phyloP scores from a whole-genome alignment of 2,888 invertebrate species.

The Allophyes oxyacanthae region DNA sequence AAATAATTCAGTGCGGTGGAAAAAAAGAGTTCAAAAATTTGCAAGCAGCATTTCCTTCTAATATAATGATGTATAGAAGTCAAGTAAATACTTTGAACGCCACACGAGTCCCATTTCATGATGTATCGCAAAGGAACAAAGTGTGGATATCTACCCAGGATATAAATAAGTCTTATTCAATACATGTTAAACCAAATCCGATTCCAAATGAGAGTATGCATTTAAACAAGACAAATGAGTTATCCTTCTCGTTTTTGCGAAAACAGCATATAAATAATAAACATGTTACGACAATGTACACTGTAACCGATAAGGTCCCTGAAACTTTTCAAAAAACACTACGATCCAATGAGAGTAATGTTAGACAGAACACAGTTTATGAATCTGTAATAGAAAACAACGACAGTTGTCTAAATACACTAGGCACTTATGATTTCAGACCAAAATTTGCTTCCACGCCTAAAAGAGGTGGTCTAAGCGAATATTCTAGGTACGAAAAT shows the following conservation, averaged over 20 bases:
- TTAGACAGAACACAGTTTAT: conserved; percentile 3
- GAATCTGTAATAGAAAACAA: conserved; percentile 8
- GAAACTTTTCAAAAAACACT: conserved; percentile 23
- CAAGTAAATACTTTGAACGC: conserved; percentile 4
- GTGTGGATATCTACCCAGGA: neutral
- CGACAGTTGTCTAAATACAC: conserved; percentile 9
- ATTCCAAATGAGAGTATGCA: neutral
- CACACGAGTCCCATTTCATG: conserved; percentile 1
- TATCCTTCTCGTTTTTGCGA: conserved; percentile 62
- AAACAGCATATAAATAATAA: conserved; percentile 23
- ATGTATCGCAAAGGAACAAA: conserved; percentile 13
- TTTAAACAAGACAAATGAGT: conserved; percentile 34
- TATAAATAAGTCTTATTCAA: neutral
- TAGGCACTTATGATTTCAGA: conserved; percentile 59
- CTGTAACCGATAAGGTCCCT: conserved; percentile 3
- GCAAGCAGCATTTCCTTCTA: conserved; percentile 19
- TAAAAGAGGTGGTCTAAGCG: conserved; percentile 48
- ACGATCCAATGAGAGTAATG: conserved; percentile 3
- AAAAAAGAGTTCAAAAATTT: conserved; percentile 39
- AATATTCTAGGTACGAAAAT: conserved; percentile 15
- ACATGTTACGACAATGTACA: neutral
- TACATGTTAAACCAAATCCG: neutral
- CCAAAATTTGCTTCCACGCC: conserved; percentile 74
- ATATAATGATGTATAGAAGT: conserved; percentile 4
- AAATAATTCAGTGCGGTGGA: conserved; percentile 63